Evolutionary conservation across 2,113 vertebrate species (phyloP), one percentile per base, ranked within the genome.

Genomic region (Cnemophilus loriae): DNA sequence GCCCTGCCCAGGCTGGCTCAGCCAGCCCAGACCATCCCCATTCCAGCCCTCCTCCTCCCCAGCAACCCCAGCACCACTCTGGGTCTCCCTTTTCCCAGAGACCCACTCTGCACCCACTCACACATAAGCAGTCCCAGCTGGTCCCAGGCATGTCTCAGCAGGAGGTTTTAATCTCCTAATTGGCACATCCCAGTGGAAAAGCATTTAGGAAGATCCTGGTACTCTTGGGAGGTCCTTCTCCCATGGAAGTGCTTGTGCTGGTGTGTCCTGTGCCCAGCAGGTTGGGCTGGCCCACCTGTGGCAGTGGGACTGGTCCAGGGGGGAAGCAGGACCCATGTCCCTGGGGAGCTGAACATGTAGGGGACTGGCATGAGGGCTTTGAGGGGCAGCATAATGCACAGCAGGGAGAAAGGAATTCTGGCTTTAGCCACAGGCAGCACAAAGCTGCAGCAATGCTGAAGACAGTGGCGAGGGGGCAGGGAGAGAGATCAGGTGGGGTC

Each of bases 91-190:
- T 78, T 42, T 81, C 87, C 90, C 55, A 35, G 52, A 8, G 46
- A 57, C 22, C 71, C 46, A 6, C 13, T n/a, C 63, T 52, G 91
- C 92, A 50, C 49, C 91, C 85, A 83, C 79, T 96, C 95, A 92
- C 88, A 78, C 11, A 27, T 68, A 63, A 89, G 44, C 6, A 88
- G 67, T 89, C 84, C 93, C 95, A 97, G 89, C 89, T 89, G 96
- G 86, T 65, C 65, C 55, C 91, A 96, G 91, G 28, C 92, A 47
- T 44, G 82, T 80, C 90, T 90, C 68, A 89, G 50, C 69, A 96
- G 73, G 71, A 89, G 84, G 84, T 80, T 96, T 96, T 61, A 56
- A 85, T 91, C 84, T 56, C 71, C 55, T 28, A 20, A 53, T 61
- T 94, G 84, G 89, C 78, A 87, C 50, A 37, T 53, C 65, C 69